Evolutionary conservation across 2,113 vertebrate genomes (phyloP), one percentile per base, ranked within the genome.

Genomic region (Turnix velox): DNA sequence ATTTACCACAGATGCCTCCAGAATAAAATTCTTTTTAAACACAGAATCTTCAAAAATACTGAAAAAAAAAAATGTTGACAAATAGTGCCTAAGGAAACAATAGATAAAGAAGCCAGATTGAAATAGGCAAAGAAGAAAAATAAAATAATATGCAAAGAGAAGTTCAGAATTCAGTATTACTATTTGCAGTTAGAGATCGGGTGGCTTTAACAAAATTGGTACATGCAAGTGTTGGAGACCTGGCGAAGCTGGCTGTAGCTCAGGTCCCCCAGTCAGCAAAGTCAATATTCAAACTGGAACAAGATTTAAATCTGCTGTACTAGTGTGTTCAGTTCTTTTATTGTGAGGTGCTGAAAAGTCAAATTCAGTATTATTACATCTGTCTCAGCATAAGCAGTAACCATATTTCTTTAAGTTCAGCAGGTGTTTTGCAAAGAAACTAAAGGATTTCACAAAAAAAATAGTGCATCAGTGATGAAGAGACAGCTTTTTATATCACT

Each of bases 381-480:
- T 98, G 97, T 97, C 97, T 97, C 87, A 91, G 66, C 69, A 91
- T 93, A 97, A 98, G 95, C 95, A 92, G 93, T 97, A 97, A 95
- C 95, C 95, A 94, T 98, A 98, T 98, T 98, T 98, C 97, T 98
- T 96, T 97, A 97, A 97, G 96, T 97, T 98, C 96, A 97, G 97
- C 97, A 98, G 97, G 97, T 98, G 97, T 97, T 98, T 98, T 96
- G 79, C 78, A 96, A 97, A 96, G 96, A 97, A 97, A 96, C 94
- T 94, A 92, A 96, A 97, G 96, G 94, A 97, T 97, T 98, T 97
- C 96, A 74, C 88, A 97, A 93, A 96, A 98, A 98, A 98, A 97
- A 97, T 98, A 98, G 97, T 97, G 93, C 35, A 17, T 92, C 92
- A 92, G 93, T 97, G 97, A 98, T 97, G 96, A 98, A 97, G 95